Conservation (phyloP, 2,113 vertebrate species). For the Forbesichthys papilliferus region DNA sequence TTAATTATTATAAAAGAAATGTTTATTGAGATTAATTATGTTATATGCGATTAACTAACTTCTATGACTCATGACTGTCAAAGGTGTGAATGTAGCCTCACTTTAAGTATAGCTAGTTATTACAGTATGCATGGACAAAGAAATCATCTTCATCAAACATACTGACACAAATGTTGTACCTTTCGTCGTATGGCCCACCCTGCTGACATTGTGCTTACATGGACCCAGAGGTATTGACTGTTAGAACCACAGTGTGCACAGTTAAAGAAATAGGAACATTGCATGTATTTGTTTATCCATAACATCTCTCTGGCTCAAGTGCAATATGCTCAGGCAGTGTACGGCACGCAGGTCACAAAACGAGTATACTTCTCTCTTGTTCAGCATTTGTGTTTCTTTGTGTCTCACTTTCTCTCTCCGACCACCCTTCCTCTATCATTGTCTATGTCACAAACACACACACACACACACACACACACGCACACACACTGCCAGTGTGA, state of each 20-base stretch:
- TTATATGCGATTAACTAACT: too few relatives aligned
- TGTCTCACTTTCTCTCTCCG: conserved; percentile 46
- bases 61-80: not conserved
- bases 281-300: not conserved
- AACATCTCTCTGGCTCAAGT: too few relatives aligned
- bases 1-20: too few relatives aligned
- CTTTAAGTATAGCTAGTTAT: conserved; percentile 39
- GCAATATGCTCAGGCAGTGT: too few relatives aligned
- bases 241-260: too few relatives aligned
- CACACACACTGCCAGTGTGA: conserved; percentile 47
- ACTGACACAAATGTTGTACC: too few relatives aligned
- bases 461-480: not conserved
- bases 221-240: too few relatives aligned
- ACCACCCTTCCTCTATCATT: conserved; percentile 37
- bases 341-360: not conserved
- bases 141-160: conserved; percentile 1
- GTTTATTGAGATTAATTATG: too few relatives aligned
- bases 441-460: not conserved
- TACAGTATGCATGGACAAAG: conserved; percentile 60
- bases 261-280: too few relatives aligned
- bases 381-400: conserved; percentile 54
- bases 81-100: conserved; percentile 39
- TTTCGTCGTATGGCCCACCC: too few relatives aligned
- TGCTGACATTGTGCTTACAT: too few relatives aligned
- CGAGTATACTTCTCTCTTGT: conserved; percentile 12